Conservation (phyloP, 2,888 invertebrate genomes). For the Esperia sulphurella region DNA sequence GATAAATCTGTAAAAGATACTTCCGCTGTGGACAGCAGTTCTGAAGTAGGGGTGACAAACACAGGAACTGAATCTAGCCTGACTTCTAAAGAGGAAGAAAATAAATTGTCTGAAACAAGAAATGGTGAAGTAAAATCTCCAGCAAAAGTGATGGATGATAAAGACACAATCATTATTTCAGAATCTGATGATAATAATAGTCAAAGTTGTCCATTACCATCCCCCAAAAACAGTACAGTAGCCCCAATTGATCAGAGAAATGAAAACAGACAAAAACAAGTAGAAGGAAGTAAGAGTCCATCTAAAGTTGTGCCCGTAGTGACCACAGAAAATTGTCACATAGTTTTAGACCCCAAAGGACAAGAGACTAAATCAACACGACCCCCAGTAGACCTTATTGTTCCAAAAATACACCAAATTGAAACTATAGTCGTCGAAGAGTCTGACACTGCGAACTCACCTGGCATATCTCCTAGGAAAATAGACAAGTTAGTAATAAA, state of each 20-base stretch:
- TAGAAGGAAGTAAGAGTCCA: conserved; percentile 60
- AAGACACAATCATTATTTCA: conserved; percentile 69
- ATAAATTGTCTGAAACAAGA: conserved; percentile 38
- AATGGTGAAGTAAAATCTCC: conserved; percentile 55
- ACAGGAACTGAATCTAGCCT: conserved; percentile 26
- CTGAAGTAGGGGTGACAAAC: conserved; percentile 23
- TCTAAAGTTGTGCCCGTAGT: conserved; percentile 67
- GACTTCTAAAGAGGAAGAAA: conserved; percentile 29
- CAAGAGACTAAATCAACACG: conserved; percentile 45
- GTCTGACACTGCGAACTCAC: conserved; percentile 52
- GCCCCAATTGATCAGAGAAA: conserved; percentile 43
- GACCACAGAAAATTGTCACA: conserved; percentile 64
- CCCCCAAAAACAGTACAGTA: conserved; percentile 54
- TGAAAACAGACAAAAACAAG: conserved; percentile 54
- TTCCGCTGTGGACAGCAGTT: conserved; percentile 23
- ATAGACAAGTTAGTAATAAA: conserved; percentile 52
- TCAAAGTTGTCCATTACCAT: conserved; percentile 71
- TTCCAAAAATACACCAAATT: conserved; percentile 56
- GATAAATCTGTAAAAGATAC: conserved; percentile 41
- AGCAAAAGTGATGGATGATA: conserved; percentile 54
- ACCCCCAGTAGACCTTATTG: conserved; percentile 49
- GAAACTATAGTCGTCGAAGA: conserved; percentile 70
- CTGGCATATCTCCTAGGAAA: conserved; percentile 53
- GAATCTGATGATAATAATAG: conserved; percentile 74
- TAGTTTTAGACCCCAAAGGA: conserved; percentile 62